Percentiles rank a stretch among this genome's conserved stretches.
Evolutionary conservation across 1,140 invertebrate genomes (phyloP).

Genomic region (Conus betulinus): DNA sequence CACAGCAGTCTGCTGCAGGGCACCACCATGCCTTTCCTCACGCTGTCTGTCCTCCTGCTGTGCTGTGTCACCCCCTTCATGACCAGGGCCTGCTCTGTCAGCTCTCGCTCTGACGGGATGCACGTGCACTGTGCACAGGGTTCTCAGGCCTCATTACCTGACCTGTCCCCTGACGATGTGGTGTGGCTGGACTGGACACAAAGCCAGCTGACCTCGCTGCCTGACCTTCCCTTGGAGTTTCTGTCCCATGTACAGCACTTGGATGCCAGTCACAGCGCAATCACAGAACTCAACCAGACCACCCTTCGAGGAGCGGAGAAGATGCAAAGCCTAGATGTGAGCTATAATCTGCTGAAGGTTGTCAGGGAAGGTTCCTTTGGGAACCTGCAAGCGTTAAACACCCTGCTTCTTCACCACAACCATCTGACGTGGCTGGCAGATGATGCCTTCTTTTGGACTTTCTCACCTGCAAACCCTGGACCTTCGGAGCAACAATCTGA

Average conservation of each 20-base stretch:
- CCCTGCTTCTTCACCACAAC: neutral
- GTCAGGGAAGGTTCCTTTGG: neutral
- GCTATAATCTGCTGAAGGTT: neutral
- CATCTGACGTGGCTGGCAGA: neutral
- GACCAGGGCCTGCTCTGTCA: neutral
- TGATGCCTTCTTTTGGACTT: neutral
- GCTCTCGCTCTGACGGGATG: neutral
- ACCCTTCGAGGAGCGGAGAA: neutral
- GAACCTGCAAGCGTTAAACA: too few species aligned
- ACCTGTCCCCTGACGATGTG: neutral
- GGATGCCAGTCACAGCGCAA: neutral
- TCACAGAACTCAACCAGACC: neutral
- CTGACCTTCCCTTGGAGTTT: neutral
- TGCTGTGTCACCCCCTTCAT: neutral
- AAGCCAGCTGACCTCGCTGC: neutral
- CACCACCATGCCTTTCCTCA: neutral
- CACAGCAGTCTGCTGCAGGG: neutral
- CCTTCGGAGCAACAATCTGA: neutral
- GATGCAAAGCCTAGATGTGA: neutral
- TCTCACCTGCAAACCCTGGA: neutral
- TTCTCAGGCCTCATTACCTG: neutral
- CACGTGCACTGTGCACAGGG: neutral
- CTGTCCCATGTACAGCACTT: slow-evolving; percentile 3
- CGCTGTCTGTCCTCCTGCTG: neutral
- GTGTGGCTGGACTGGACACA: neutral